Evolutionary conservation across 2,113 vertebrate genomes (phyloP), one percentile per base, ranked within the genome.

Genomic region (Ptychochromis oligacanthus): DNA sequence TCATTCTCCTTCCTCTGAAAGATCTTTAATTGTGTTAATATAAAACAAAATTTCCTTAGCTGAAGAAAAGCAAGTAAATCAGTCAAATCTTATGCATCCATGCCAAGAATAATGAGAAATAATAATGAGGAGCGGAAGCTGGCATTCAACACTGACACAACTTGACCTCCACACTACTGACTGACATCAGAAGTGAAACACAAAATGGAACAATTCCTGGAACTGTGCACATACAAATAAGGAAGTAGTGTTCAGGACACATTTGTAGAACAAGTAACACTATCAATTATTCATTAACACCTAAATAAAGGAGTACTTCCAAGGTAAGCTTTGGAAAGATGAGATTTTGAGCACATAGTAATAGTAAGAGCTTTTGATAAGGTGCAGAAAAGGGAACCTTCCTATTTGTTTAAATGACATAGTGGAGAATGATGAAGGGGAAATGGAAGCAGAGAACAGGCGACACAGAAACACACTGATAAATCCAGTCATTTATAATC

Each of bases 231-330:
- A 91, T 88, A 93, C 89, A 93, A 94, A 95, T 87, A 94, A 60
- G 91, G 93, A 95, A 90, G 91, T 89, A 52, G 74, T 67, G 87
- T 67, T 88, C 17, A 54, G 87, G 83, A 88, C 80, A 84, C 87
- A 91, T 87, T 84, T 85, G 81, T 67, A 87, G 82, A 79, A 61
- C 82, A 64, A 76, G 67, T 74, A 93, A 86, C 89, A 79, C 91
- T 89, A 92, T 91, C 83, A 92, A 92, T 93, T 92, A 94, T 95
- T 95, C 94, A 95, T 95, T 91, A 93, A 93, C 93, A 89, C 90
- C 59, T 60, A 20, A 87, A 91, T 91, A 90, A 87, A 94, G 86
- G 82, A 89, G 86, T 85, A 85, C 86, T 93, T 94, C 92, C 64
- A 52, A 78, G 64, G 46, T 62, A 40, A 38, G 77, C 67, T 36